Evolutionary conservation across 2,797 vertebrate genomes (phyloP), one percentile per base, ranked within the genome.

Genomic region (Gadopsis marmoratus): DNA sequence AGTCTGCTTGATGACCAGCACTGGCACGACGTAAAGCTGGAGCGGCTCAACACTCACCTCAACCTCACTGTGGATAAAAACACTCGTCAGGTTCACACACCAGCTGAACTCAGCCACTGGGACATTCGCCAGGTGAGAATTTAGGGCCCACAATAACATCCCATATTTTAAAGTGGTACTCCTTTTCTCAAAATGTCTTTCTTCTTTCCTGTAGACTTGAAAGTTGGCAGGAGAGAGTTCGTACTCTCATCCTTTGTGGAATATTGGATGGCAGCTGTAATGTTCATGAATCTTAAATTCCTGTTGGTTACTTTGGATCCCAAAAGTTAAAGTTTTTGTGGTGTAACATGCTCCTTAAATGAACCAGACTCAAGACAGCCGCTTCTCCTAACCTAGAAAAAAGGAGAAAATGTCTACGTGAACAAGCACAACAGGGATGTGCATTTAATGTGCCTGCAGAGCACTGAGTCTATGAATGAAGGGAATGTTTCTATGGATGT

Each of bases 1-100:
- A 98, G 96, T 84, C 96, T 99, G 45, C 91, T 99, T 41, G 98
- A 99, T 51, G 98, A 99, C 87, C 97, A 97, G 74, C 97, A 98
- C 60, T 99, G 98, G 98, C 98, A 99, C 79, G 95, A 94, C 0
- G 96, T 99, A 29, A 96, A 96, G 83, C 95, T 99, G 8, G 97
- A 99, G 74, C 93, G 97, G 7, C 96, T 96, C 77, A 97, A 96
- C 92, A 94, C 96, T 85, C 97, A 97, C 82, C 95, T 99, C 69
- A 99, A 99, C 90, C 95, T 99, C 88, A 97, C 96, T 0, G 96
- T 99, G 89, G 98, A 99, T 91, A 96, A 92, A 75, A 91, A 96
- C 84, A 97, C 95, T 0, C 96, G 93, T 50, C 97, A 97, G 82
- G 96, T 98, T 89, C 95, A 95, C 12, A 65, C 95, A 61, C 96